A percentile compares a stretch with the other conserved stretches of the same genome.
Evolutionary conservation across 2,113 vertebrate genomes (phyloP).

Genomic region (Ceyx melanurus): DNA sequence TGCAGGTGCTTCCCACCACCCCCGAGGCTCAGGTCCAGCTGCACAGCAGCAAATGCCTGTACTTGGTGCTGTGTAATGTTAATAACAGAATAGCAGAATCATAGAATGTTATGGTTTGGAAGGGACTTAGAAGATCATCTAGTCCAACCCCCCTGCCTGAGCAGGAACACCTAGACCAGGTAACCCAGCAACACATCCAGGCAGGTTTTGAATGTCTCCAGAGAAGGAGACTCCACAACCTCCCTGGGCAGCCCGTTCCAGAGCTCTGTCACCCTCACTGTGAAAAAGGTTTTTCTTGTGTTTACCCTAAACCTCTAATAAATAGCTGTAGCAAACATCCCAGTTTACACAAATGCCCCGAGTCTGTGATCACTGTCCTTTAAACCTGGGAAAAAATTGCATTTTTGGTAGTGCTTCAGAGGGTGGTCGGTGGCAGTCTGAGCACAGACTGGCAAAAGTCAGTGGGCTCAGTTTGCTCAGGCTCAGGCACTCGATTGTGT

Average conservation of each 20-base stretch:
- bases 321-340: neutral
- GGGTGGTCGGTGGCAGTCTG: neutral
- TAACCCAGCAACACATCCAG: no score
- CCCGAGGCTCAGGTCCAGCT: fast-evolving
- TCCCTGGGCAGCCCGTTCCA: no score
- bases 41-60: fast-evolving
- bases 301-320: no score
- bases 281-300: no score
- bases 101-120: no score
- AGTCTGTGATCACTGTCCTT: neutral
- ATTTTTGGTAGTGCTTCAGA: fast-evolving
- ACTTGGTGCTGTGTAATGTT: neutral
- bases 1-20: fast-evolving
- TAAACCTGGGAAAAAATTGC: neutral
- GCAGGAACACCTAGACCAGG: no score
- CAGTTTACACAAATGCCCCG: neutral
- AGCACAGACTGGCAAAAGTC: neutral
- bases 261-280: no score
- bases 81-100: no score
- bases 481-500: fast-evolving
- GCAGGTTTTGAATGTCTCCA: no score
- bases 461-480: fast-evolving
- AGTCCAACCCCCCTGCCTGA: no score
- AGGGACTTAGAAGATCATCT: no score
- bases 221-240: no score